These are phyloP conservation scores for Pseudoips prasinana DNA, from an alignment of 2,888 invertebrate genomes.

Conservation along the genomic window DNA sequence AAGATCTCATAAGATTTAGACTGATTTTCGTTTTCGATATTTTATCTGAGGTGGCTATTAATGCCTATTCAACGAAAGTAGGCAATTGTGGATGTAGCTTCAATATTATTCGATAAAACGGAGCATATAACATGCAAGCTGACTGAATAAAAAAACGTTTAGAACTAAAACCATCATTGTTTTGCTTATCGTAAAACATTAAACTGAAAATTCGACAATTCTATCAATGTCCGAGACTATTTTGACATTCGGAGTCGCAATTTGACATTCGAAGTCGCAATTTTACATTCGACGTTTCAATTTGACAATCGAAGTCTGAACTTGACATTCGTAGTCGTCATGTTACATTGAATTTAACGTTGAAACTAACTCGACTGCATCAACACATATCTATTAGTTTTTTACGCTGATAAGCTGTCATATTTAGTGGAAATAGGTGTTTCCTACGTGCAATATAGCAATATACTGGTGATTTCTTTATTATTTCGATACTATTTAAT, in stretches of 20 bases:
- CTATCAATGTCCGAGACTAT: too few relatives aligned
- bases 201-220: neutral
- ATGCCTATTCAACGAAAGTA: too few relatives aligned
- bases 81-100: too few relatives aligned
- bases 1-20: too few relatives aligned
- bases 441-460: constrained; percentile 17
- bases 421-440: constrained; percentile 21
- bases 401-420: constrained; percentile 37
- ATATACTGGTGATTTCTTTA: constrained; percentile 17
- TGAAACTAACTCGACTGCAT: constrained; percentile 42
- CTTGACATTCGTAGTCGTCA: neutral
- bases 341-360: constrained; percentile 10
- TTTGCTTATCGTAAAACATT: constrained; percentile 22
- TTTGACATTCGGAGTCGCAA: too few relatives aligned
- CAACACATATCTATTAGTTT: constrained; percentile 54
- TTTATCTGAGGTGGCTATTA: too few relatives aligned
- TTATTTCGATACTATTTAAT: neutral
- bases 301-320: constrained; percentile 1
- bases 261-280: neutral
- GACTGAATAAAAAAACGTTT: constrained; percentile 24
- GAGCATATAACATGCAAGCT: constrained; percentile 18
- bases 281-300: constrained; percentile 4
- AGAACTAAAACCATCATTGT: constrained; percentile 17
- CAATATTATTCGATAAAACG: constrained; percentile 17
- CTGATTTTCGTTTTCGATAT: too few relatives aligned